Evolutionary conservation across 2,797 vertebrate species (phyloP), one percentile per base, ranked within the genome.

Genomic region (Diplodus sargus): DNA sequence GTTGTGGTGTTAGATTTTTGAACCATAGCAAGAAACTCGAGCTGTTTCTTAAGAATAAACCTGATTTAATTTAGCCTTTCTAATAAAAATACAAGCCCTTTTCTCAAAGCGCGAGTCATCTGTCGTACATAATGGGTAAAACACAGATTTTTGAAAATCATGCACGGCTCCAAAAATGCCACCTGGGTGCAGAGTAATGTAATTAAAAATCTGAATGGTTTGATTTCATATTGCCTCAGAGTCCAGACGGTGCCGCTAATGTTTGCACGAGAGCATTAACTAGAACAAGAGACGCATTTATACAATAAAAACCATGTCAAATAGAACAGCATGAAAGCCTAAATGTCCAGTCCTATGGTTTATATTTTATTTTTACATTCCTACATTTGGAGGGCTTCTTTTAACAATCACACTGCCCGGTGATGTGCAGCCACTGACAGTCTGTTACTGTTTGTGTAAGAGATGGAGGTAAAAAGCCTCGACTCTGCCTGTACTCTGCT

Each of bases 41-140:
- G 8, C 39, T 51, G n/a, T 18, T 47, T 39, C 58, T 63, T 20
- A 12, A 58, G 59, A 51, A 63, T 42, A 51, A 45, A 57, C 64
- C 2, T 16, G 1, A 47, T 64, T 49, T 34, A 11, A 39, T 65
- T 14, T 25, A 43, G 9, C 12, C 1, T 3, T 13, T 1, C 17
- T 54, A 11, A 68, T 59, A 65, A 34, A 80, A 54, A 34, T 78
- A 18, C 56, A 47, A 78, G 34, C 34, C 34, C 34, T 9, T 39
- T 10, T 39, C 15, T 34, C 3, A 62, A 18, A 39, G 42, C 3
- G 3, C 2, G 1, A 53, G 14, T 65, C 30, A 42, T 42, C 22
- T 58, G 3, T 9, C 11, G 7, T 16, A 57, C 42, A 72, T 13
- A 22, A 16, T 25, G 3, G 59, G 25, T 56, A 52, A 52, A 47